phyloP scores from a whole-genome alignment of 2,888 invertebrate species.

The Thera britannica region DNA sequence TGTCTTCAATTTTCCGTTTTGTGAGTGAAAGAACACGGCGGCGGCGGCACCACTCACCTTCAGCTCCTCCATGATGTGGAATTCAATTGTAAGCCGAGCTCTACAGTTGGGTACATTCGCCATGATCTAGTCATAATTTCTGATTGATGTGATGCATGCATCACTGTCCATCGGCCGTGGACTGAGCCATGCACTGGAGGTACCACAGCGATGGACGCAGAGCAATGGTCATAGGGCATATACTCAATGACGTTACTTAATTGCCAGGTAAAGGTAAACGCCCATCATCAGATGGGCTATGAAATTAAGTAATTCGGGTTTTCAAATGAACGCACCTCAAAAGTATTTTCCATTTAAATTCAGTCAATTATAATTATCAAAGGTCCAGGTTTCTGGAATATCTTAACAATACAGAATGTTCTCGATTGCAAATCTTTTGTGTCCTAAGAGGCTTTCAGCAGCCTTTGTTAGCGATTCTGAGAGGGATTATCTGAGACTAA shows the following conservation, averaged over 20 bases:
- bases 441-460: conserved; percentile 25
- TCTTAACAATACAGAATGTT: conserved; percentile 10
- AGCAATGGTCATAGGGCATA: no score
- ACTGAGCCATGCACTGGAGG: no score
- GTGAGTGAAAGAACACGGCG: conserved; percentile 1
- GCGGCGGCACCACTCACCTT: neutral
- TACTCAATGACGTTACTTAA: no score
- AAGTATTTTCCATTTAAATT: neutral
- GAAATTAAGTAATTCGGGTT: neutral
- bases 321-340: neutral
- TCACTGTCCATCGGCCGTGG: no score
- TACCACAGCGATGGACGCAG: no score
- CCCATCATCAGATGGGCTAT: no score
- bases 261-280: no score
- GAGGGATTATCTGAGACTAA: conserved; percentile 32
- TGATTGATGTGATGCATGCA: neutral
- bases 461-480: conserved; percentile 26
- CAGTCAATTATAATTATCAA: neutral
- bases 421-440: conserved; percentile 30
- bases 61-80: neutral
- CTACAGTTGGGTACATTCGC: neutral
- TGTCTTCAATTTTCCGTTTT: neutral
- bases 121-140: neutral
- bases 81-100: neutral
- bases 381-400: conserved; percentile 7